phyloP scores from a whole-genome alignment of 2,113 vertebrate species.

The Bungarus multicinctus region DNA sequence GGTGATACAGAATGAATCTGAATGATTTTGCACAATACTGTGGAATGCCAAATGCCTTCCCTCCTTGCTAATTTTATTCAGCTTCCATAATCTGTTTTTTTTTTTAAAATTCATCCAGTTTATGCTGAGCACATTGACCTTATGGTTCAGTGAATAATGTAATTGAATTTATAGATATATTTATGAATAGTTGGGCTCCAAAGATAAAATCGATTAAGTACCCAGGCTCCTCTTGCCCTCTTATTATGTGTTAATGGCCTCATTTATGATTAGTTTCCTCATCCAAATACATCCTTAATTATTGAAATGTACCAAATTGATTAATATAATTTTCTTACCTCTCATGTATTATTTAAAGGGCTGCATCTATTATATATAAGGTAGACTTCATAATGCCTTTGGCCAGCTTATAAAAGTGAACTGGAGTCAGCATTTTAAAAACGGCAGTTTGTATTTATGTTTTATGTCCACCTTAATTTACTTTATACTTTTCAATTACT shows the following conservation, averaged over 20 bases:
- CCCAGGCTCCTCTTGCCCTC: not conserved
- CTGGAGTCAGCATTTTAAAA: conserved; percentile 34
- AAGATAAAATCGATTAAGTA: not conserved
- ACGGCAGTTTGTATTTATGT: conserved; percentile 14
- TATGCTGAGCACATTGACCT: not conserved
- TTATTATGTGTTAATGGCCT: not conserved
- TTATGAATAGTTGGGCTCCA: not conserved
- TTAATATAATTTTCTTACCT: conserved; percentile 4
- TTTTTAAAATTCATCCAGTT: not conserved
- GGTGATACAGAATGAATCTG: not conserved
- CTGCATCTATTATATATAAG: conserved; percentile 18
- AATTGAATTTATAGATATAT: not conserved
- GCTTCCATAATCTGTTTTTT: not conserved
- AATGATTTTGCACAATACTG: not conserved
- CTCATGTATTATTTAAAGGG: conserved; percentile 6
- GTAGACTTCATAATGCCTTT: not conserved
- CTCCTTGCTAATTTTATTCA: not conserved
- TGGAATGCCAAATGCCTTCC: not conserved
- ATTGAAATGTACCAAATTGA: conserved; percentile 23
- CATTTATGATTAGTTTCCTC: not conserved
- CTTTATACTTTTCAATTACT: not conserved
- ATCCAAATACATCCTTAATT: conserved; percentile 46
- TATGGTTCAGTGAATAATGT: not conserved
- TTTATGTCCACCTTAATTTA: conserved; percentile 19
- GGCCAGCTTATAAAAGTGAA: conserved; percentile 19